A percentile compares a stretch with the other conserved stretches of the same genome.
phyloP scores from a whole-genome alignment of 2,888 invertebrate genomes.

The Clitarchus hookeri region DNA sequence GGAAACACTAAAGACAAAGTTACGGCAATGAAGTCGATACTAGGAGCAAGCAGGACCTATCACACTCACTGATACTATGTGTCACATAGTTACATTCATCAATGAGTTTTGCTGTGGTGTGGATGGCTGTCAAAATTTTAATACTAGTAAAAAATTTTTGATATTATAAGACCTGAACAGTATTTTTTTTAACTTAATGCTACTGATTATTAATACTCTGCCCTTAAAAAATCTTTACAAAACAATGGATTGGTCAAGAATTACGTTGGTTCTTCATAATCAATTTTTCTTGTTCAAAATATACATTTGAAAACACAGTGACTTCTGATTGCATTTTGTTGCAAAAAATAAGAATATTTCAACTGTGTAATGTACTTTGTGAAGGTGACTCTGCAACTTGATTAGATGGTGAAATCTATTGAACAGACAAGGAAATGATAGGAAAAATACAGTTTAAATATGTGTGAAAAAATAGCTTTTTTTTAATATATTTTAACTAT shows the following conservation, averaged over 20 bases:
- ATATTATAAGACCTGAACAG: not conserved
- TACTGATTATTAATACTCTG: not conserved
- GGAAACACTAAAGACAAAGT: constrained; percentile 60
- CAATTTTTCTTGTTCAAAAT: not conserved
- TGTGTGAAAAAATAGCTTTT: not conserved
- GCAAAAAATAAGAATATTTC: not conserved
- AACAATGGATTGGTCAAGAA: not conserved
- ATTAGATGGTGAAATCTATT: not conserved
- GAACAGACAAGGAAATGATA: not conserved
- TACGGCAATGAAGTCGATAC: constrained; percentile 4
- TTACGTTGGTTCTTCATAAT: too few species aligned
- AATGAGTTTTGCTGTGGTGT: not conserved
- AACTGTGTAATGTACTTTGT: not conserved
- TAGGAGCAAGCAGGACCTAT: not conserved
- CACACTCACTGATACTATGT: not conserved
- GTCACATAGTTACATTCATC: too few species aligned
- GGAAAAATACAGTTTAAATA: not conserved
- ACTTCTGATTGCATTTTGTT: not conserved
- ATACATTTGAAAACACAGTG: not conserved
- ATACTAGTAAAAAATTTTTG: not conserved
- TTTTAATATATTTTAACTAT: not conserved
- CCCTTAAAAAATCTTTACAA: not conserved
- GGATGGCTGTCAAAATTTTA: not conserved
- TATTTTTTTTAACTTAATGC: not conserved
- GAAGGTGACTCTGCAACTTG: not conserved